phyloP scores from a whole-genome alignment of 2,797 vertebrate genomes.

The Rhyacichthys aspro region DNA sequence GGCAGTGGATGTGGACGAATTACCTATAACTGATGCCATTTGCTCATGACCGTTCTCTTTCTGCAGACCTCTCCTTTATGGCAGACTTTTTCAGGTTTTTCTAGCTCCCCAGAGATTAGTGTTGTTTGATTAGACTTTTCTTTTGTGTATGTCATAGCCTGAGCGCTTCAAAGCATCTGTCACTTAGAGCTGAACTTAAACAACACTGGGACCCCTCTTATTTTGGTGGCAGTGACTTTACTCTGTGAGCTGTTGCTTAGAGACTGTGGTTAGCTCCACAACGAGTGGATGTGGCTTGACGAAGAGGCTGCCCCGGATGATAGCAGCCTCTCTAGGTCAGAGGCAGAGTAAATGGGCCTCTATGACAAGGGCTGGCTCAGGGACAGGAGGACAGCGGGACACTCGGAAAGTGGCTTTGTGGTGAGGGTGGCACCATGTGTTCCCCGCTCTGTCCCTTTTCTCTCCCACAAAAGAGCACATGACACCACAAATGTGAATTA shows the following conservation, averaged over 20 bases:
- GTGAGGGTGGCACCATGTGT: conserved; percentile 52
- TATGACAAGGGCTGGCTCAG: conserved; percentile 56
- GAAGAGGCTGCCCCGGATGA: conserved; percentile 64
- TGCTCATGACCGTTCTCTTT: no score
- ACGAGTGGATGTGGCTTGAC: conserved; percentile 55
- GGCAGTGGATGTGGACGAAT: no score
- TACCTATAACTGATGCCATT: no score
- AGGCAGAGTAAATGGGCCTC: conserved; percentile 67
- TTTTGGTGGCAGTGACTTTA: conserved; percentile 70
- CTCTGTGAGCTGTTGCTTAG: conserved; percentile 78
- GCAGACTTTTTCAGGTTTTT: conserved; percentile 59
- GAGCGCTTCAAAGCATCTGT: conserved; percentile 68
- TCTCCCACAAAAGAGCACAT: conserved; percentile 50
- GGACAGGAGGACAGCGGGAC: conserved; percentile 55
- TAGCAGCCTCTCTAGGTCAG: conserved; percentile 52
- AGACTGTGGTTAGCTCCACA: conserved; percentile 59
- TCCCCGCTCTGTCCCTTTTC: conserved; percentile 41
- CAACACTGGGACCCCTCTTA: conserved; percentile 67
- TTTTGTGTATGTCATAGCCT: conserved; percentile 66
- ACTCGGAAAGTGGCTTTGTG: conserved; percentile 59
- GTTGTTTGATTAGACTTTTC: conserved; percentile 55
- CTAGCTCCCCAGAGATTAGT: no score
- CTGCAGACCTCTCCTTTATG: no score
- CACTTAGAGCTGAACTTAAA: conserved; percentile 61
- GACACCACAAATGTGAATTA: conserved; percentile 59